A percentile compares a stretch with the other conserved stretches of the same genome.
Evolutionary conservation across 2,113 vertebrate species (phyloP).

Genomic region (Anhinga anhinga): DNA sequence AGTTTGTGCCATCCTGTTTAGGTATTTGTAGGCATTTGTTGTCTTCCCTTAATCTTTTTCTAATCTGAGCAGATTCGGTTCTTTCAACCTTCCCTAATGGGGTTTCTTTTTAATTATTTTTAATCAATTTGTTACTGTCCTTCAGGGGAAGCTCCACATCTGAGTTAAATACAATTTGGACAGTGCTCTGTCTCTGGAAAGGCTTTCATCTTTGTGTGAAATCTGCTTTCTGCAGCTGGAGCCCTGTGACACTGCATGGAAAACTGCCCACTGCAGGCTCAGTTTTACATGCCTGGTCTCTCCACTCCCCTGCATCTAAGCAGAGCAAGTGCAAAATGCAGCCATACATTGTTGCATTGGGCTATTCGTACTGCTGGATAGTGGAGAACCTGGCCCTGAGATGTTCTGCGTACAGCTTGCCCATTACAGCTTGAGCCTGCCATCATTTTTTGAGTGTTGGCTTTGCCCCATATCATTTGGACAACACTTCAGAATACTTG

Average conservation of each 20-base stretch:
- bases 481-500: neutral
- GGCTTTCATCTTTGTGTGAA: neutral
- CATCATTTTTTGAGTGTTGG: neutral
- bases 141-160: neutral
- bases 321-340: neutral
- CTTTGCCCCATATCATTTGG: neutral
- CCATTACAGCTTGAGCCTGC: neutral
- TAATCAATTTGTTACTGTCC: neutral
- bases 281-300: neutral
- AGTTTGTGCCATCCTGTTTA: neutral
- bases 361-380: neutral
- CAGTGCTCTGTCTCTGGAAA: neutral
- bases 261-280: neutral
- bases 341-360: rapidly evolving
- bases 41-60: slow-evolving; percentile 1
- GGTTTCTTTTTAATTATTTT: slow-evolving; percentile 33
- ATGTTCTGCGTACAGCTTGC: neutral
- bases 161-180: neutral
- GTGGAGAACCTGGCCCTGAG: neutral
- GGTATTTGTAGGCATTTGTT: slow-evolving; percentile 23
- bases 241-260: neutral
- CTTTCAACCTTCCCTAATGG: neutral
- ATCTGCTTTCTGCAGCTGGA: neutral
- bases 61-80: neutral
- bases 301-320: neutral